Percentiles rank a stretch among this genome's conserved stretches.
Evolutionary conservation across 2,797 vertebrate genomes (phyloP).

Genomic region (Lophius americanus): DNA sequence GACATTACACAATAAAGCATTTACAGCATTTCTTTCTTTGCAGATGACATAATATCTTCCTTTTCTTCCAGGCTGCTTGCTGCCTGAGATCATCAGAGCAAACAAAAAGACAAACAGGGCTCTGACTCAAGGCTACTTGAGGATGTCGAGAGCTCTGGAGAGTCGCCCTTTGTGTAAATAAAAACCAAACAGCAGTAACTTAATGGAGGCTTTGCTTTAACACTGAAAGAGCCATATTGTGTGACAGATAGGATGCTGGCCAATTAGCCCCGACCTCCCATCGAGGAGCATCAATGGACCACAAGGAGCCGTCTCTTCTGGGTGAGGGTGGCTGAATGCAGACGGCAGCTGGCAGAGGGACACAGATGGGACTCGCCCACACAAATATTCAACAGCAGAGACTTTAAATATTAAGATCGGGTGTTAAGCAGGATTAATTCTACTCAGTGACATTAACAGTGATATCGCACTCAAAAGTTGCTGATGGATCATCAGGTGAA

Average conservation of each 20-base stretch:
- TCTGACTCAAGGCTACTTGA: conserved; percentile 33
- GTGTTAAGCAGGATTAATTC: too few species aligned
- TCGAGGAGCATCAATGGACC: conserved; percentile 44
- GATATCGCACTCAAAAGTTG: too few species aligned
- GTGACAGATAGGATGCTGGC: conserved; percentile 33
- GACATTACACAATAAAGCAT: too few species aligned
- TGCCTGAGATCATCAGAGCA: background rate
- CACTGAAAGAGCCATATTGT: conserved; percentile 48
- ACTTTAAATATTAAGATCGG: too few species aligned
- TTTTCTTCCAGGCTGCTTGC: too few species aligned
- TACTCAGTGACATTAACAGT: too few species aligned
- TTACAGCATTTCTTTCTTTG: too few species aligned
- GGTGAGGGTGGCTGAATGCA: conserved; percentile 32
- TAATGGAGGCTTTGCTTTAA: conserved; percentile 40
- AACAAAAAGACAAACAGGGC: conserved; percentile 33
- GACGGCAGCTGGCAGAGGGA: conserved; percentile 53
- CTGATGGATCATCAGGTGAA: too few species aligned
- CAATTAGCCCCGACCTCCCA: conserved; percentile 60
- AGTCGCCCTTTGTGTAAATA: conserved; percentile 38
- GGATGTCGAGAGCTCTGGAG: conserved; percentile 33
- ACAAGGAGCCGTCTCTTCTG: conserved; percentile 53
- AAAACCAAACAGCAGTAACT: conserved; percentile 44
- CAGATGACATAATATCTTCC: too few species aligned
- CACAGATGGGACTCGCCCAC: conserved; percentile 58
- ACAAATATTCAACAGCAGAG: conserved; percentile 1